Evolutionary conservation across 2,888 invertebrate genomes (phyloP).

Genomic region (Erynnis tages): DNA sequence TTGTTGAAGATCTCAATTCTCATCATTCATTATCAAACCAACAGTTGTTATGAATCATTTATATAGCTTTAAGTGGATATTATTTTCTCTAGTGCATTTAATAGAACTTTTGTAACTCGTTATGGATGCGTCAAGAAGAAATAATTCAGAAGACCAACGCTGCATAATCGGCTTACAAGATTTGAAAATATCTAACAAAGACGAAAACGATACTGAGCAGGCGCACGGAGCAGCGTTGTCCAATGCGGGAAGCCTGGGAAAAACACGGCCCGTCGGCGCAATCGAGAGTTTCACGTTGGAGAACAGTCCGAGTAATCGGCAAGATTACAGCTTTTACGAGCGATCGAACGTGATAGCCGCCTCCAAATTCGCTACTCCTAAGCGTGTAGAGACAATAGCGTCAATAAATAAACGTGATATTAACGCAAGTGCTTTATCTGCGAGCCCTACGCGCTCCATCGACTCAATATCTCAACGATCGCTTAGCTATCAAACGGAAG

Average conservation of each 20-base stretch:
- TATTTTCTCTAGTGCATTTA: constrained; percentile 29
- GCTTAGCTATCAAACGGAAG: constrained; percentile 71
- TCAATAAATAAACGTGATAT: constrained; percentile 70
- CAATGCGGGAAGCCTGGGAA: constrained; percentile 62
- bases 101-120: constrained; percentile 30
- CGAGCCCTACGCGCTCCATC: constrained; percentile 83
- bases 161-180: constrained; percentile 76
- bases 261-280: constrained; percentile 82
- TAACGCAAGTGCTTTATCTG: constrained; percentile 61
- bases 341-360: constrained; percentile 88
- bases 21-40: too few species aligned
- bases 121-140: constrained; percentile 72
- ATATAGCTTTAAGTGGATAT: constrained; percentile 33
- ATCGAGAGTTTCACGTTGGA: constrained; percentile 85
- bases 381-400: constrained; percentile 85
- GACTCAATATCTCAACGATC: constrained; percentile 84
- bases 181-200: constrained; percentile 77
- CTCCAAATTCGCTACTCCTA: constrained; percentile 89
- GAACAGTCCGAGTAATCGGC: constrained; percentile 68
- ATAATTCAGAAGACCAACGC: constrained; percentile 67
- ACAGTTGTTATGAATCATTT: constrained; percentile 42
- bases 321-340: constrained; percentile 82
- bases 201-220: constrained; percentile 76
- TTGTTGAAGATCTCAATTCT: constrained; percentile 39
- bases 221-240: constrained; percentile 69